phyloP scores from a whole-genome alignment of 2,113 vertebrate species.

The Myanophis thanlyinensis region DNA sequence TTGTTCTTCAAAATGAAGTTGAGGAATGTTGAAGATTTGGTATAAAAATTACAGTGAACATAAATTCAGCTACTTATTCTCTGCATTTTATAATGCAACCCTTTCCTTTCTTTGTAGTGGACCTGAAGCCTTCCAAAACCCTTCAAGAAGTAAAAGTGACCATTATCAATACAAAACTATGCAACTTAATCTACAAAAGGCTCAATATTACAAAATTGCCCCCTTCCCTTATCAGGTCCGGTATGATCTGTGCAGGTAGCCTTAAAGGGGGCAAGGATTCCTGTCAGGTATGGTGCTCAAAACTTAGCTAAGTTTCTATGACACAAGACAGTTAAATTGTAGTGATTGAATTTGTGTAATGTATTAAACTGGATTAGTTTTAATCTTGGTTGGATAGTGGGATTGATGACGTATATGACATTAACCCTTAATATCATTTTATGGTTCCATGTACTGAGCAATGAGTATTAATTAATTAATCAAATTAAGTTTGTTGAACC shows the following conservation, averaged over 20 bases:
- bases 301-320: neutral
- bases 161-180: neutral
- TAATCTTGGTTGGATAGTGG: neutral
- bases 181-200: neutral
- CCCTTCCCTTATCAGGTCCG: neutral
- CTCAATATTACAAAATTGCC: accelerated
- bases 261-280: neutral
- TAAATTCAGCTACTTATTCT: neutral
- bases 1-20: neutral
- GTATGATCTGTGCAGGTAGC: slow-evolving; percentile 35
- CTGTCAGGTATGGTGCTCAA: neutral
- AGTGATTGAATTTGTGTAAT: neutral
- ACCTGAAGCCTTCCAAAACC: neutral
- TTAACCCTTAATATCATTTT: neutral
- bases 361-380: neutral
- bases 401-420: neutral
- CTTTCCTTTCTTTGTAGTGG: neutral
- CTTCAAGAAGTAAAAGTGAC: slow-evolving; percentile 26
- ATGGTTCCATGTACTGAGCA: neutral
- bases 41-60: neutral
- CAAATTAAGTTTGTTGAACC: neutral
- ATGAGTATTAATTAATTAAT: neutral
- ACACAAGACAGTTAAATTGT: neutral
- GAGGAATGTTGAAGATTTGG: neutral
- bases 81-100: neutral